phyloP scores from a whole-genome alignment of 2,113 vertebrate species.

The Eulemur rufifrons region DNA sequence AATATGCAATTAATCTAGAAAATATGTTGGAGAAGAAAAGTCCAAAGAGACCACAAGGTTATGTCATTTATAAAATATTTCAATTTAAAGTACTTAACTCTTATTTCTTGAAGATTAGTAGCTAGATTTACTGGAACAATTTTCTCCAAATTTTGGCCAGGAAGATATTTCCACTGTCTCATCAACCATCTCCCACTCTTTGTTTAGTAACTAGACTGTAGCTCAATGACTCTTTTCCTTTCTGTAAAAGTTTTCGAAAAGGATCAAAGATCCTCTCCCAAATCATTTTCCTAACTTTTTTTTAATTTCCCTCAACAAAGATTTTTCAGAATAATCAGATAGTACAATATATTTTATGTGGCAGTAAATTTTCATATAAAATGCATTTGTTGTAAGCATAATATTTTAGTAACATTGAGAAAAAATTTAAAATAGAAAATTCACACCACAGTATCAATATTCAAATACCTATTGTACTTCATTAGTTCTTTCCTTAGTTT shows the following conservation, averaged over 20 bases:
- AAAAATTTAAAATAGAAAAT: not conserved
- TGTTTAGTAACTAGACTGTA: not conserved
- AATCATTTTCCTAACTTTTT: not conserved
- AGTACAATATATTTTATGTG: not conserved
- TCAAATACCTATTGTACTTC: not conserved
- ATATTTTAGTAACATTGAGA: not conserved
- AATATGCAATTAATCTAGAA: not conserved
- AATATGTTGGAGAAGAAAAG: constrained; percentile 22
- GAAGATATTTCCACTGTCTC: not conserved
- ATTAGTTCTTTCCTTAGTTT: not conserved
- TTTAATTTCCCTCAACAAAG: not conserved
- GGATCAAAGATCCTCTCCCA: not conserved
- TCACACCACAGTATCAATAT: not conserved
- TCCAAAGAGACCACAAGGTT: not conserved
- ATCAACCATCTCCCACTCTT: not conserved
- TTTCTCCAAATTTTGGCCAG: not conserved
- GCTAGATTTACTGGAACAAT: not conserved
- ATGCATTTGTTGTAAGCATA: not conserved
- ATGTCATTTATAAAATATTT: constrained; percentile 29
- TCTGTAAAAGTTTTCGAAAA: not conserved
- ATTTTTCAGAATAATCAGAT: not conserved
- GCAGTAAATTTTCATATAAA: not conserved
- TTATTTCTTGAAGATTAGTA: not conserved
- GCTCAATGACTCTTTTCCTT: not conserved
- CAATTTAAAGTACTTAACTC: constrained; percentile 2